These are phyloP conservation scores for Drosophila hamatofila DNA, from an alignment of 2,888 invertebrate genomes.

Conservation along the genomic window DNA sequence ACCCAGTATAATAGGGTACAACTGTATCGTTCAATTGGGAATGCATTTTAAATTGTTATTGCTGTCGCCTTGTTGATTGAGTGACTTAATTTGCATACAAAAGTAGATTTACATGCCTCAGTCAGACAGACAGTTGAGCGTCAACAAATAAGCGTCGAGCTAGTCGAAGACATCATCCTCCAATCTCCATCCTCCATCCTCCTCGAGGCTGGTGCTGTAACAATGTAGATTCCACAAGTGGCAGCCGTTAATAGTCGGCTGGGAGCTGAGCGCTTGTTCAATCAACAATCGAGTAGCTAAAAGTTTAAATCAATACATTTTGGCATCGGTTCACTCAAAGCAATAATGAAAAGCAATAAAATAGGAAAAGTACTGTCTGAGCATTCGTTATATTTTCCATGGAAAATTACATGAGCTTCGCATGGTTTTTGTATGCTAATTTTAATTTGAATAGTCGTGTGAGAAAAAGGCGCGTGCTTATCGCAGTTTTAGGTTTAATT, in stretches of 20 bases:
- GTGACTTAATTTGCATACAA: slow-evolving; percentile 82
- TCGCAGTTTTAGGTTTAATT: slow-evolving; percentile 53
- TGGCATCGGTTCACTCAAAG: slow-evolving; percentile 54
- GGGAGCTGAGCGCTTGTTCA: slow-evolving; percentile 67
- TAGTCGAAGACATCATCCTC: slow-evolving; percentile 2
- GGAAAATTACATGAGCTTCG: slow-evolving; percentile 71
- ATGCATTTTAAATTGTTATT: slow-evolving; percentile 10
- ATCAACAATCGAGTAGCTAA: slow-evolving; percentile 65
- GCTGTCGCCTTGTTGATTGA: slow-evolving; percentile 67
- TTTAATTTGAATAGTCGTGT: slow-evolving; percentile 72
- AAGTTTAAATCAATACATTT: slow-evolving; percentile 76
- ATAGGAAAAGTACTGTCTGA: slow-evolving; percentile 37
- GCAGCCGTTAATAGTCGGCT: slow-evolving; percentile 62
- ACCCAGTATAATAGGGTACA: slow-evolving; percentile 22
- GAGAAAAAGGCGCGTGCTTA: slow-evolving; percentile 71
- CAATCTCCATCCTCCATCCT: slow-evolving; percentile 1
- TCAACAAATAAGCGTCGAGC: slow-evolving; percentile 43
- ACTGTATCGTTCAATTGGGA: background rate
- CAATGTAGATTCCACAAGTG: slow-evolving; percentile 61
- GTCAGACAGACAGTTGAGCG: slow-evolving; percentile 48
- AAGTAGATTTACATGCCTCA: slow-evolving; percentile 78
- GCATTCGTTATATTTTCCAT: slow-evolving; percentile 65
- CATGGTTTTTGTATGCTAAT: slow-evolving; percentile 64
- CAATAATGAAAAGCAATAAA: slow-evolving; percentile 29
- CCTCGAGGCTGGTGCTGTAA: slow-evolving; percentile 38